phyloP scores from a whole-genome alignment of 2,113 vertebrate genomes.

The Paradisaea rubra region DNA sequence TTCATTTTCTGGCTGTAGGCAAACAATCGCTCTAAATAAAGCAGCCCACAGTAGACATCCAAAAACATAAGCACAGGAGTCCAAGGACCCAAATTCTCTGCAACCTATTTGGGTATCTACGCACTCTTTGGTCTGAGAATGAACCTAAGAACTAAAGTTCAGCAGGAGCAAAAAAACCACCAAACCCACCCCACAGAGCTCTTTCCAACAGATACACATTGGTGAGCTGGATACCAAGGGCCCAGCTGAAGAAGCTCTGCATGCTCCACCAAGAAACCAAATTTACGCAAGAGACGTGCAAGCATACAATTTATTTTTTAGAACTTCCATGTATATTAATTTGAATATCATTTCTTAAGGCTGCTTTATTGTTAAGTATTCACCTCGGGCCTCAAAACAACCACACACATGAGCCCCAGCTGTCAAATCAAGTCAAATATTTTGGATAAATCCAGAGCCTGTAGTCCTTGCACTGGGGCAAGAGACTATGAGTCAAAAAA shows the following conservation, averaged over 20 bases:
- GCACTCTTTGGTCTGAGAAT: not conserved
- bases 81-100: not conserved
- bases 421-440: not conserved
- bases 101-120: not conserved
- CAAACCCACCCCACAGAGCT: not conserved
- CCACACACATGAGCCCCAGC: not conserved
- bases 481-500: not conserved
- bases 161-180: accelerated
- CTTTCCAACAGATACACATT: not conserved
- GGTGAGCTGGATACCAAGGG: not conserved
- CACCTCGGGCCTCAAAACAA: not conserved
- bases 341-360: not conserved
- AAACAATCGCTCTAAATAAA: not conserved
- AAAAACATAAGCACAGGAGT: not conserved
- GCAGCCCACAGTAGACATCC: not conserved
- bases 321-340: not conserved
- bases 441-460: not conserved
- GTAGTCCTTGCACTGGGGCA: not conserved
- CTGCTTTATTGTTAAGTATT: not conserved
- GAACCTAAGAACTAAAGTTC: not conserved
- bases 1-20: not conserved
- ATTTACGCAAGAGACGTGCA: not conserved
- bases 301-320: not conserved
- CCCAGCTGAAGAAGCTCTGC: not conserved
- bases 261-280: not conserved